These are phyloP conservation scores for Phrynocephalus versicolor DNA, from an alignment of 2,113 vertebrate genomes.

Conservation along the genomic window DNA sequence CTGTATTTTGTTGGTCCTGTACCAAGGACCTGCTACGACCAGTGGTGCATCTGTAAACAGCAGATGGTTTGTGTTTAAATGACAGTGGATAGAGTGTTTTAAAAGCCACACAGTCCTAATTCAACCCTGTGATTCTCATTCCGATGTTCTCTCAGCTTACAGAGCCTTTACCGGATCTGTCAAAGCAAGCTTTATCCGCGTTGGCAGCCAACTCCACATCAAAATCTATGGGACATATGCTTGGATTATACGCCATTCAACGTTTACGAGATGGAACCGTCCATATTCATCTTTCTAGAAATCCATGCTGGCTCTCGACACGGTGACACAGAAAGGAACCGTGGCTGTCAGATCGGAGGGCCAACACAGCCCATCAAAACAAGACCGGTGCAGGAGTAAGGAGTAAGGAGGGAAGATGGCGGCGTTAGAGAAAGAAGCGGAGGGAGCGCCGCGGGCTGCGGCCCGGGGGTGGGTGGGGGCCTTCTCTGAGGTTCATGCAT, in stretches of 20 bases:
- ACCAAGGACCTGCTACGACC: slow-evolving; percentile 54
- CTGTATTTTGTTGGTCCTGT: slow-evolving; percentile 47
- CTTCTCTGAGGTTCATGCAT: no score
- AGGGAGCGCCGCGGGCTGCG: no score
- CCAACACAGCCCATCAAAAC: not conserved
- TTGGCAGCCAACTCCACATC: slow-evolving; percentile 40
- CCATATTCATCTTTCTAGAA: not conserved
- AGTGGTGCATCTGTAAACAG: slow-evolving; percentile 77
- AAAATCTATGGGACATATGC: slow-evolving; percentile 23
- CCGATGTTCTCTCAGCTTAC: slow-evolving; percentile 71
- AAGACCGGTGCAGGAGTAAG: no score
- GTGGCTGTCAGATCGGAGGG: not conserved
- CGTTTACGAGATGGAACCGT: not conserved
- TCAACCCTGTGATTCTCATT: slow-evolving; percentile 75
- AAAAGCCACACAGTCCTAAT: slow-evolving; percentile 76
- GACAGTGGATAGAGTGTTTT: slow-evolving; percentile 72
- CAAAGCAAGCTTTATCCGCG: slow-evolving; percentile 62
- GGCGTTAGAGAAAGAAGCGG: no score
- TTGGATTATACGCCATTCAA: not conserved
- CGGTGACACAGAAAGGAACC: not conserved
- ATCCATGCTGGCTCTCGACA: not conserved
- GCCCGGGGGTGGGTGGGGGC: no score
- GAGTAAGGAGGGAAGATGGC: no score
- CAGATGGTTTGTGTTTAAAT: slow-evolving; percentile 77
- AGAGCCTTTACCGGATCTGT: slow-evolving; percentile 69